Evolutionary conservation across 2,888 invertebrate species (phyloP).

Genomic region (Nymphalis polychloros): DNA sequence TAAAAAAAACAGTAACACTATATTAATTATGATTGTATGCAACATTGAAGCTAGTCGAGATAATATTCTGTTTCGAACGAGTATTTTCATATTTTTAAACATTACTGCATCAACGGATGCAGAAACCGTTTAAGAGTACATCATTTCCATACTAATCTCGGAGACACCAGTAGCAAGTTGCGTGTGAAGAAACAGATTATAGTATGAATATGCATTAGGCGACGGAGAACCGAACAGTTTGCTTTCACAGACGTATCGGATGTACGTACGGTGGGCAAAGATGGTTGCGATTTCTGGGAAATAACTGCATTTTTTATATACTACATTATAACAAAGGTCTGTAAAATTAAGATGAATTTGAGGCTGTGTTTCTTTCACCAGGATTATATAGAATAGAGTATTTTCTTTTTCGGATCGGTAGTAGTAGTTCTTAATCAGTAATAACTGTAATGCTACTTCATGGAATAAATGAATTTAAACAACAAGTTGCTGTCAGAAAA

Average conservation of each 20-base stretch:
- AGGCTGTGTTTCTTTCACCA: too few species aligned
- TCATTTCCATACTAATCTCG: neutral
- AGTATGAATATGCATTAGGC: constrained; percentile 14
- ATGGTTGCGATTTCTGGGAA: neutral
- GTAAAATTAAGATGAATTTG: too few species aligned
- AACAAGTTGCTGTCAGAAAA: too few species aligned
- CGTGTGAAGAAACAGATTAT: neutral
- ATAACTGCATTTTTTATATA: too few species aligned
- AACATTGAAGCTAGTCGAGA: neutral
- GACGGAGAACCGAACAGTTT: neutral
- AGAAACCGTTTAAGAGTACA: neutral
- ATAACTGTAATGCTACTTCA: too few species aligned
- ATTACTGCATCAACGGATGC: neutral
- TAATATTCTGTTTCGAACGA: neutral
- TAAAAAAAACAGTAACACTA: too few species aligned
- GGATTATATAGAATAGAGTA: too few species aligned
- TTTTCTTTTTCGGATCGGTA: too few species aligned
- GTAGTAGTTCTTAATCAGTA: too few species aligned
- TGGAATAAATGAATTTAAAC: too few species aligned
- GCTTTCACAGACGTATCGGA: constrained; percentile 14
- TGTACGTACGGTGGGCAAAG: constrained; percentile 9
- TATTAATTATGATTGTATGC: too few species aligned
- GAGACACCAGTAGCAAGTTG: neutral
- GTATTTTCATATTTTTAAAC: neutral
- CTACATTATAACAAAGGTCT: too few species aligned